Evolutionary conservation across 2,797 vertebrate species (phyloP), one percentile per base, ranked within the genome.

Genomic region (Selene dorsalis): DNA sequence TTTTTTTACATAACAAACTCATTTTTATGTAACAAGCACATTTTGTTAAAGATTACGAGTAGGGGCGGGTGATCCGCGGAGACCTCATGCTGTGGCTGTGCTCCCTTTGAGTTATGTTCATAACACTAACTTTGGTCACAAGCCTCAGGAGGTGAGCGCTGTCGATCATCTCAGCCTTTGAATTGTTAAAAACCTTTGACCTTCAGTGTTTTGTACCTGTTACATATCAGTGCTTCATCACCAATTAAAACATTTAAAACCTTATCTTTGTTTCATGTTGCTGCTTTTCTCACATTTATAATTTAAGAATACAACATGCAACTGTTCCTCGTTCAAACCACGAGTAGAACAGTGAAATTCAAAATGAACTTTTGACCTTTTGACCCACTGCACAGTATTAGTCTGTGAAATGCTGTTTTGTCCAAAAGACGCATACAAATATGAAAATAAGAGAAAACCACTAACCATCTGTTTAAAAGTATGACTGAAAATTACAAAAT

Each of bases 221-320:
- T 88, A 84, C 85, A 87, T 82, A 88, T 83, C 83, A 83, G 77
- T 86, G 86, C 83, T 86, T 55, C 77, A 79, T 81, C 79, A 82
- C 57, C 50, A 65, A 90, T 92, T 89, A 92, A 91, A 92, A 82
- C 35, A 56, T 65, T 83, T 74, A 18, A 79, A 84, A 73, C 11
- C 22, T 39, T 66, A 3, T 22, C 50, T 78, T 60, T 32, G 57
- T 77, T 83, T 55, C 65, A 50, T n/a, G 17, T 79, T 39, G 35
- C 69, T 66, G 5, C 4, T 70, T 70, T 32, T 74, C 69, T 57
- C 11, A 12, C 26, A n/a, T 62, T 43, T 22, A 6, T 9, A 14
- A 47, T n/a, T n/a, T n/a, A n/a, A n/a, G n/a, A n/a, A 9, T 18
- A 48, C 5, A 11, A 38, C 26, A 30, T 30, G 0, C 0, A 30